Percentiles rank a stretch among this genome's conserved stretches.
These are phyloP conservation scores for Oriolus oriolus DNA, from an alignment of 2,113 vertebrate genomes.

Conservation along the genomic window DNA sequence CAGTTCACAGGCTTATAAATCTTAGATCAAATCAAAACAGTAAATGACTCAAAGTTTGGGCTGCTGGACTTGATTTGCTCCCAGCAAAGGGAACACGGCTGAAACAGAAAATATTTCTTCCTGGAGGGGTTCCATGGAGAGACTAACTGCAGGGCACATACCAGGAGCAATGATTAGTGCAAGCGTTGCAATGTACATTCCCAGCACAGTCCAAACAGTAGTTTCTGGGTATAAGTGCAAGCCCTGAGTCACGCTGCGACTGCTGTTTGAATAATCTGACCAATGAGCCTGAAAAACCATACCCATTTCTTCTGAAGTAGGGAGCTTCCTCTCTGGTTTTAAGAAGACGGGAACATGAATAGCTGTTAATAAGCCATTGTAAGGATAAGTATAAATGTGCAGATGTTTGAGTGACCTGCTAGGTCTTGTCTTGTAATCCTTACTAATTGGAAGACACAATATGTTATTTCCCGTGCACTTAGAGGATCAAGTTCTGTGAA, in stretches of 20 bases:
- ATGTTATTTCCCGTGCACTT: neutral
- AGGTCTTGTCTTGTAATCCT: neutral
- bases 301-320: neutral
- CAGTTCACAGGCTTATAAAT: neutral
- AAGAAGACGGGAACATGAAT: neutral
- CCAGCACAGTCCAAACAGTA: neutral
- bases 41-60: neutral
- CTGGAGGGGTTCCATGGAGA: neutral
- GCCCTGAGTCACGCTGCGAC: neutral
- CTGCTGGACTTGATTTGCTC: neutral
- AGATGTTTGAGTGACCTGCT: neutral
- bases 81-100: neutral
- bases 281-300: neutral
- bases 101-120: slow-evolving; percentile 30
- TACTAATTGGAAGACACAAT: neutral
- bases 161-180: neutral
- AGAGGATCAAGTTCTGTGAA: neutral
- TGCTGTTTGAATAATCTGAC: neutral
- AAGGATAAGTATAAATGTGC: neutral
- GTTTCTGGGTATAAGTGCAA: neutral
- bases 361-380: neutral
- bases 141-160: neutral
- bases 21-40: neutral
- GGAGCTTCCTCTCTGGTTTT: neutral
- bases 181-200: neutral